These are phyloP conservation scores for Bradypus variegatus DNA, from an alignment of 2,797 vertebrate species.

Conservation along the genomic window DNA sequence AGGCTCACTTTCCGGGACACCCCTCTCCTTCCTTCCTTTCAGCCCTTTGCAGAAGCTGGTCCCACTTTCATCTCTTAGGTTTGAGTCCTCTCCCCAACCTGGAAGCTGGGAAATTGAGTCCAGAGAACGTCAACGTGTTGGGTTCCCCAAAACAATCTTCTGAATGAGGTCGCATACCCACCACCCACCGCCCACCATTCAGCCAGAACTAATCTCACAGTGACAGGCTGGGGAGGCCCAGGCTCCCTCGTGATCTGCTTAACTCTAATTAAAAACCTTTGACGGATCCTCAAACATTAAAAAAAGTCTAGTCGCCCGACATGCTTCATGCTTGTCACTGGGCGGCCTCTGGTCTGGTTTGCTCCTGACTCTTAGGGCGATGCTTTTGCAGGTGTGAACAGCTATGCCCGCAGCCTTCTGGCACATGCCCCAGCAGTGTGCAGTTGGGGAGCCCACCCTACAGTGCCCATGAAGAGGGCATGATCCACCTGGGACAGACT, in stretches of 20 bases:
- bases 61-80: background rate
- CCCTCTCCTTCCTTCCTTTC: background rate
- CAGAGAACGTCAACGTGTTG: background rate
- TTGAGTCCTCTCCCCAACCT: background rate
- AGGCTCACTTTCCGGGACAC: background rate
- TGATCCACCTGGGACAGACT: background rate
- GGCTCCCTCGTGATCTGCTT: slow-evolving; percentile 18
- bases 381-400: background rate
- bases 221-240: slow-evolving; percentile 46
- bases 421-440: background rate
- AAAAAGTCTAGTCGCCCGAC: slow-evolving; percentile 38
- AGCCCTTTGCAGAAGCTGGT: too few relatives aligned
- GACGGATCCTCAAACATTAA: slow-evolving; percentile 58
- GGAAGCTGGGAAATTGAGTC: background rate
- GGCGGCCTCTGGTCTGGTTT: background rate
- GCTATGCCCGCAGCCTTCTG: accelerated
- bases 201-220: slow-evolving; percentile 64
- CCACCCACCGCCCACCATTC: slow-evolving; percentile 32
- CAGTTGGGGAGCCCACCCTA: background rate
- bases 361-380: background rate
- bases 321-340: background rate
- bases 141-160: slow-evolving; percentile 15
- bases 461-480: background rate
- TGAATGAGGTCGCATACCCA: background rate
- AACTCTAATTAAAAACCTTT: slow-evolving; percentile 70